phyloP scores from a whole-genome alignment of 1,140 invertebrate genomes.

The Diorhabda elongata region DNA sequence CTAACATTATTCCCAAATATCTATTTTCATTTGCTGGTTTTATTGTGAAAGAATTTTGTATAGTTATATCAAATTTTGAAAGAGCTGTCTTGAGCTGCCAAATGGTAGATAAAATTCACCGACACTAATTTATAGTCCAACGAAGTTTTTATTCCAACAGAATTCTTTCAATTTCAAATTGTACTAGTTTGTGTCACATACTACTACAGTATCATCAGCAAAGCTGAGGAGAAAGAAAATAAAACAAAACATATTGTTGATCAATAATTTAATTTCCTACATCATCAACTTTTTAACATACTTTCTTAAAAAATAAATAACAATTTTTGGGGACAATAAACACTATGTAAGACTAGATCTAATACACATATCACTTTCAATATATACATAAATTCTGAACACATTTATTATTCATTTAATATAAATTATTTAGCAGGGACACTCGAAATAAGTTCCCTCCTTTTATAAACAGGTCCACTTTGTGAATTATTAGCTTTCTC shows the following conservation, averaged over 20 bases:
- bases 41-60: no score
- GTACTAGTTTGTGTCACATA: no score
- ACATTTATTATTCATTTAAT: slow-evolving; percentile 23
- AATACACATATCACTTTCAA: slow-evolving; percentile 28
- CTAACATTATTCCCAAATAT: no score
- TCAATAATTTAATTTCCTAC: slow-evolving; percentile 20
- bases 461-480: slow-evolving; percentile 64
- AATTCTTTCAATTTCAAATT: no score
- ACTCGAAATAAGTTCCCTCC: slow-evolving; percentile 75
- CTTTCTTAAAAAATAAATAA: slow-evolving; percentile 36
- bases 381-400: slow-evolving; percentile 25
- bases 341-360: slow-evolving; percentile 31
- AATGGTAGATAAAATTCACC: no score
- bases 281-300: slow-evolving; percentile 29
- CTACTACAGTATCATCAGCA: no score
- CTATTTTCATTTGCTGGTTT: no score
- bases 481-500: slow-evolving; percentile 30
- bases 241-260: background rate
- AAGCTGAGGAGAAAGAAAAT: no score
- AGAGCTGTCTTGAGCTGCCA: no score
- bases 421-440: slow-evolving; percentile 50
- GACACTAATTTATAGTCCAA: no score
- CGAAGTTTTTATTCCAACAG: no score
- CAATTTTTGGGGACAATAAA: slow-evolving; percentile 27
- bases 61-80: no score